Conservation (phyloP, 2,888 invertebrate species). For the Volucella inanis region DNA sequence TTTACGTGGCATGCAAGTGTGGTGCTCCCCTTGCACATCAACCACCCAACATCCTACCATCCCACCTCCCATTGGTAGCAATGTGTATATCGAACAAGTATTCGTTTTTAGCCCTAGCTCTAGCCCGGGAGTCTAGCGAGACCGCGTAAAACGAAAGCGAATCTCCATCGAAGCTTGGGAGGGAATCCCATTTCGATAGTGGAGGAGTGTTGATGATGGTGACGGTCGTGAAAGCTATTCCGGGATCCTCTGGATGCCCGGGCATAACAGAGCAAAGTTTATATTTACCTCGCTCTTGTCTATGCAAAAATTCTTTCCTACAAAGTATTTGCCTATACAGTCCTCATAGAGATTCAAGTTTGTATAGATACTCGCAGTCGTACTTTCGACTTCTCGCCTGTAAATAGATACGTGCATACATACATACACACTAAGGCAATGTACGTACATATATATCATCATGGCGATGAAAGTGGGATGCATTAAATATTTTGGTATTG, state of each 20-base stretch:
- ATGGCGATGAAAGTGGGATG: slow-evolving; percentile 52
- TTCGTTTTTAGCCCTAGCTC: not conserved
- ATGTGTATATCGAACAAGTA: not conserved
- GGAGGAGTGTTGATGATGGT: not conserved
- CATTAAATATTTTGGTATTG: slow-evolving; percentile 74
- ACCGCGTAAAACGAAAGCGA: slow-evolving; percentile 70
- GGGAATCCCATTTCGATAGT: slow-evolving; percentile 1
- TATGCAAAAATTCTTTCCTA: not conserved
- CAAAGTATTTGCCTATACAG: not conserved
- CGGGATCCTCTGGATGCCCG: slow-evolving; percentile 46
- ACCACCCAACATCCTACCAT: slow-evolving; percentile 24
- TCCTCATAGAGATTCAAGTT: no score
- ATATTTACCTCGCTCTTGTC: not conserved
- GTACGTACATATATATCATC: slow-evolving; percentile 46
- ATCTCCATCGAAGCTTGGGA: slow-evolving; percentile 40
- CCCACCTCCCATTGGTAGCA: not conserved
- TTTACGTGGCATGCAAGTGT: slow-evolving; percentile 20
- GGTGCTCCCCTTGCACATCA: slow-evolving; percentile 48
- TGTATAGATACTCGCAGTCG: not conserved
- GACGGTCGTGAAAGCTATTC: slow-evolving; percentile 21
- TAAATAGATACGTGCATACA: slow-evolving; percentile 1
- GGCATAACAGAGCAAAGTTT: slow-evolving; percentile 18
- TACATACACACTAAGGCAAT: slow-evolving; percentile 27
- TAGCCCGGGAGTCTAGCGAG: slow-evolving; percentile 61
- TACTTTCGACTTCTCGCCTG: not conserved